Evolutionary conservation across 2,888 invertebrate genomes (phyloP).

Genomic region (Rutpela maculata): DNA sequence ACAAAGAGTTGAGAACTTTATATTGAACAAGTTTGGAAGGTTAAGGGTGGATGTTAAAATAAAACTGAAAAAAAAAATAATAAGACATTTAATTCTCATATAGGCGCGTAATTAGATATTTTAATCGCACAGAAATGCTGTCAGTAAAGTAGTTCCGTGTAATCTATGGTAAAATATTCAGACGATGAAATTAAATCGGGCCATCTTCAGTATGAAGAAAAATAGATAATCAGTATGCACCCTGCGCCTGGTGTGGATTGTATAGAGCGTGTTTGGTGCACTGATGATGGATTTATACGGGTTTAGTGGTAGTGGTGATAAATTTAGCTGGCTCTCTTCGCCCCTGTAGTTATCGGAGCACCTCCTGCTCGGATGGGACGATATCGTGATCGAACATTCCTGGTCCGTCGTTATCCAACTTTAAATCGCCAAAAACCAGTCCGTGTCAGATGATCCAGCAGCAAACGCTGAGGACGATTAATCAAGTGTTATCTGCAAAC

Average conservation of each 20-base stretch:
- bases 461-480: conserved; percentile 70
- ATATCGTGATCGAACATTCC: conserved; percentile 69
- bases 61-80: too few species aligned
- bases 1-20: too few species aligned
- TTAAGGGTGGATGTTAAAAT: too few species aligned
- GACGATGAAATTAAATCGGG: conserved; percentile 55
- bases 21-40: too few species aligned
- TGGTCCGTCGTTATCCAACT: conserved; percentile 66
- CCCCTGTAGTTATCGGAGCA: conserved; percentile 59
- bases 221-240: conserved; percentile 66
- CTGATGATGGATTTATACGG: conserved; percentile 61
- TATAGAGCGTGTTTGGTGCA: conserved; percentile 50
- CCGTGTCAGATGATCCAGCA: conserved; percentile 69
- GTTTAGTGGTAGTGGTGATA: conserved; percentile 60
- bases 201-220: conserved; percentile 50
- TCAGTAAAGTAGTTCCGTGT: conserved; percentile 40
- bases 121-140: neutral
- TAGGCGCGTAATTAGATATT: conserved; percentile 18
- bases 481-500: conserved; percentile 71
- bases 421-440: conserved; percentile 71
- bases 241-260: conserved; percentile 56
- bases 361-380: conserved; percentile 54
- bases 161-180: conserved; percentile 56
- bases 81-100: neutral
- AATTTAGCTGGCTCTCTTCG: conserved; percentile 62